Base-by-base conservation (phyloP, 2,888 invertebrate genomes). In the Pristionchus entomophagus region DNA sequence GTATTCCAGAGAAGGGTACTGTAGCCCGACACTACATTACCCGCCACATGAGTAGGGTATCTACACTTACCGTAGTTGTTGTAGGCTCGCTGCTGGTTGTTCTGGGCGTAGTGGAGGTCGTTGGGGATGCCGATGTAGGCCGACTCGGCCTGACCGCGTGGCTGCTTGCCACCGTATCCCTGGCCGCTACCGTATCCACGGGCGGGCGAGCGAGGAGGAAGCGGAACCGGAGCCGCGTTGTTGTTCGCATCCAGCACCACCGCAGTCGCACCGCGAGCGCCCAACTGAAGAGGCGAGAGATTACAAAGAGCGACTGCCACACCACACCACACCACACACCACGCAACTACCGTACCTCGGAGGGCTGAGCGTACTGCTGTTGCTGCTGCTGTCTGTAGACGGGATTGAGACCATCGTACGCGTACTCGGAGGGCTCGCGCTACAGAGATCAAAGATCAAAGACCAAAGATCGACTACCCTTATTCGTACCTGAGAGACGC, bases 341-440 rank as follows among this genome's bases (percentile, higher is more conserved):
- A 69, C 5, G 65, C 35, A 38, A 38, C 17, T 73, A 73, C 41
- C 45, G 73, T 73, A 73, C 73, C 73, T 73, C 73, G n/a, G 73
- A 45, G 6, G 41, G 73, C 73, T 73, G 73, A 73, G 73, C 41
- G 73, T 45, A 73, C n/a, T 32, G 8, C 32, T 38, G 65, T 38
- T 69, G 65, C 35, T 73, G 73, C 38, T 38, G 73, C 26, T 73
- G 73, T 26, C 26, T 73, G 73, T 73, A 73, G n/a, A 35, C 32
- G 35, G 38, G 73, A 45, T 73, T 73, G 73, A 73, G 73, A 45
- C n/a, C 41, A 26, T 73, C 73, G 41, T n/a, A 73, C 22, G 73
- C 73, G 41, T 73, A 73, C 73, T 73, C 73, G 41, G 73, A 73
- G 26, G 73, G 73, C 73, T 73, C 73, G 17, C 73, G 73, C 73